Conservation (phyloP, 1,140 invertebrate species). For the Steinernema feltiae region DNA sequence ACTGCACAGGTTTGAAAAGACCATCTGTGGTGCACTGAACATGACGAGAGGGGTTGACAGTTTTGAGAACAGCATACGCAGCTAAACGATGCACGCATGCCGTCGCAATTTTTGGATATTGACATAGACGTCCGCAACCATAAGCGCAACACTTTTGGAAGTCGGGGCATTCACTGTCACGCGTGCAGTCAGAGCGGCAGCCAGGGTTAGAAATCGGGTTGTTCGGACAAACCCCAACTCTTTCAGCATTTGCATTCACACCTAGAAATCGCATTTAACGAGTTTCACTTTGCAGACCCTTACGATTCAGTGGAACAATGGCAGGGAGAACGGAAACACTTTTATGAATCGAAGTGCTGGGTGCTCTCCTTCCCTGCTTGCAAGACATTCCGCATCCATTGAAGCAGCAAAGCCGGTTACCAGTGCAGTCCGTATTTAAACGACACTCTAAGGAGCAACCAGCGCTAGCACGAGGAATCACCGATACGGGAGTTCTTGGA, state of each 20-base stretch:
- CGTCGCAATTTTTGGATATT: constrained; percentile 29
- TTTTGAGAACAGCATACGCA: constrained; percentile 22
- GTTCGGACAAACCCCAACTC: constrained; percentile 26
- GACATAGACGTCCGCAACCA: constrained; percentile 40
- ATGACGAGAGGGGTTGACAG: neutral
- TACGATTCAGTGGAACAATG: neutral
- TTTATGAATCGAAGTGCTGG: neutral
- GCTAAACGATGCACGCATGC: constrained; percentile 42
- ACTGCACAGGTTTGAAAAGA: constrained; percentile 35
- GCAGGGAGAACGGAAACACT: neutral
- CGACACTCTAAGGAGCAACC: constrained; percentile 34
- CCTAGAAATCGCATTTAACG: neutral
- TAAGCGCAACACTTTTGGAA: constrained; percentile 38
- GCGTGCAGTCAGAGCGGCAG: constrained; percentile 36
- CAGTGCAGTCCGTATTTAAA: constrained; percentile 26
- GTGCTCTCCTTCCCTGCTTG: constrained; percentile 10
- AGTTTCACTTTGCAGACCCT: no score
- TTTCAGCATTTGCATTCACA: neutral
- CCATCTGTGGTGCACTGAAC: constrained; percentile 35
- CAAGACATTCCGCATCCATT: constrained; percentile 45
- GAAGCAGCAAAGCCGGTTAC: constrained; percentile 42
- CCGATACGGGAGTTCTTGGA: constrained; percentile 34
- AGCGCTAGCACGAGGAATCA: constrained; percentile 24
- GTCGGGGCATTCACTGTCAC: constrained; percentile 34
- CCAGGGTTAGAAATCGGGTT: constrained; percentile 39